Evolutionary conservation across 2,113 vertebrate species (phyloP), one percentile per base, ranked within the genome.

Genomic region (Rhipidura dahli): DNA sequence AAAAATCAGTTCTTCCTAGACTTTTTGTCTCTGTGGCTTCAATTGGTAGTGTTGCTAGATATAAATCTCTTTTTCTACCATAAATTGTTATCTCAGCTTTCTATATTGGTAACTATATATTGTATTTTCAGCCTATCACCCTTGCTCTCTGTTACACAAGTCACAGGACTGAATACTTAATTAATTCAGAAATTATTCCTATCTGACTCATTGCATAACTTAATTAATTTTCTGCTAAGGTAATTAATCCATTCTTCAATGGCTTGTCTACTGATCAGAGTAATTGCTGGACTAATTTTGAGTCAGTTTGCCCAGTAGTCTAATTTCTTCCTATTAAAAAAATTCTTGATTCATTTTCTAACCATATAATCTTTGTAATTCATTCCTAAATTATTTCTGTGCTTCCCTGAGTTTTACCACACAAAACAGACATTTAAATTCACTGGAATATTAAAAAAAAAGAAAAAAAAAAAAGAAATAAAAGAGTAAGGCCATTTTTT

Each of bases 161-260:
- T 35, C 87, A 88, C 35, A 73, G 57, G 40, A 87, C 81, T 79
- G 45, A 81, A 35, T 95, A 91, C 33, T 83, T 93, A 92, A 84
- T 94, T 91, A 94, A 83, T 95, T 90, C 18, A 93, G 83, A 95
- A 95, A 82, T 94, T 94, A 80, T 83, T 95, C 72, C 69, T 89
- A 77, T 94, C 87, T 93, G 71, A 82, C 35, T 94, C 10, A 82
- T 95, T 93, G 89, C 9, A 87, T 94, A 92, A 91, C 33, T 87
- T 86, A 75, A 96, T 96, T 94, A 96, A 89, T 95, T 95, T 93
- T 97, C 39, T 69, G 65, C 35, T 64, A 68, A 11, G 28, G 73
- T 95, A 94, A 96, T 96, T 94, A 91, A 94, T 93, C 82, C 24
- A 64, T 90, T 94, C 57, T 96, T 95, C 88, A 93, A 56, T 87